phyloP scores from a whole-genome alignment of 2,888 invertebrate species.

The Eupelmus urozonus region DNA sequence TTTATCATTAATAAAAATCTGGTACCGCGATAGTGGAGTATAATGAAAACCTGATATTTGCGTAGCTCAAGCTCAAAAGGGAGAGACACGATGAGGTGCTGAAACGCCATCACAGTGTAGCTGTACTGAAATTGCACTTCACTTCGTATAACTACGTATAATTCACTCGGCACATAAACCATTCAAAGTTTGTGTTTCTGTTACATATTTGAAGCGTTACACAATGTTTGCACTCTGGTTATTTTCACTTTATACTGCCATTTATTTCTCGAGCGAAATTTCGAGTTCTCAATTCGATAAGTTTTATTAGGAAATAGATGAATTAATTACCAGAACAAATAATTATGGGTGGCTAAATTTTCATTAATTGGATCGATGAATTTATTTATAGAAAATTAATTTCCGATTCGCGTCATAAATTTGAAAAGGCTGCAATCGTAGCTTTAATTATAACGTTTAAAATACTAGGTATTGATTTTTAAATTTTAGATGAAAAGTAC shows the following conservation, averaged over 20 bases:
- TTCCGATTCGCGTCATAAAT: too few species aligned
- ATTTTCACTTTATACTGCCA: not conserved
- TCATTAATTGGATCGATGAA: too few species aligned
- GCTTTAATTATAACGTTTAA: too few species aligned
- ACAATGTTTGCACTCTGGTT: not conserved
- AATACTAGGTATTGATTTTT: too few species aligned
- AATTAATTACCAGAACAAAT: too few species aligned
- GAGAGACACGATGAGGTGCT: not conserved
- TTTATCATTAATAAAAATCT: constrained; percentile 34
- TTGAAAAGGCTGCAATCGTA: too few species aligned
- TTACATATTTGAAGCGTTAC: not conserved
- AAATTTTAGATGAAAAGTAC: too few species aligned
- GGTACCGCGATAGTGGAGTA: not conserved
- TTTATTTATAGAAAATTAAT: too few species aligned
- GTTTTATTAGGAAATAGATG: too few species aligned
- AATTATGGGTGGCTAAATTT: too few species aligned
- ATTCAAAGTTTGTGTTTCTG: not conserved
- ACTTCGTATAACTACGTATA: not conserved
- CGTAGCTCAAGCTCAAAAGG: not conserved
- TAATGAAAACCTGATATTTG: constrained; percentile 32
- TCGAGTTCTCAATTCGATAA: not conserved
- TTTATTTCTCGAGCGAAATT: not conserved
- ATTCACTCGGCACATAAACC: constrained; percentile 6
- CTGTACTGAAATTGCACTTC: constrained; percentile 11
- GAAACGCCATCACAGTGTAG: not conserved